Base-by-base conservation (phyloP, 2,888 invertebrate species). In the Tachystola acroxantha region DNA sequence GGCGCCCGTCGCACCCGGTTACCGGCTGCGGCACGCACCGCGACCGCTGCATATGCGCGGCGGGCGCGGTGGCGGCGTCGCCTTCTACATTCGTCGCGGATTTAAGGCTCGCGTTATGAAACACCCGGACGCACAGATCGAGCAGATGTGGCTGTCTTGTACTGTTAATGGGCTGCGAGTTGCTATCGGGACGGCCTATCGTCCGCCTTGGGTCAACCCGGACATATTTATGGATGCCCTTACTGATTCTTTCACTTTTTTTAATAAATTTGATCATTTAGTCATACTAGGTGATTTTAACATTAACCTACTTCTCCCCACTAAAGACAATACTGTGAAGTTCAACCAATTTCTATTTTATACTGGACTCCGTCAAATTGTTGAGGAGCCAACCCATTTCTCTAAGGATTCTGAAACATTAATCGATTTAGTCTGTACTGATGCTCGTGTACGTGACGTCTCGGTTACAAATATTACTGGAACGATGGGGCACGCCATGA, bases 221-320 rank as follows among this genome's bases (percentile, higher is more conserved):
- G 24, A 24, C n/a, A n/a, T 4, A 2, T 24, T 24, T n/a, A 4
- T 24, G 7, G 24, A 24, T n/a, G 7, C 24, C 1, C 2, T 24
- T 6, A 24, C n/a, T n/a, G 24, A 24, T n/a, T 24, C 24, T 1
- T 4, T 24, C 2, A n/a, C n/a, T 2, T 2, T n/a, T n/a, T 24
- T 24, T 32, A 53, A 36, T 24, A n/a, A n/a, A n/a, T 4, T n/a
- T n/a, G 24, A 24, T n/a, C 7, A 24, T 4, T 4, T 24, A n/a
- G 24, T 24, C 7, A 4, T 24, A n/a, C 9, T 24, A n/a, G 24
- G 24, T 7, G 24, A 24, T 24, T 24, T 24, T n/a, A 24, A 24
- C n/a, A n/a, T 24, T 4, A n/a, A 24, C 24, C 24, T n/a, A 2
- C n/a, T 24, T n/a, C n/a, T n/a, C 24, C 9, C n/a, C 4, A 2